Evolutionary conservation across 2,888 invertebrate genomes (phyloP), one percentile per base, ranked within the genome.

Genomic region (Deroplatys truncata): DNA sequence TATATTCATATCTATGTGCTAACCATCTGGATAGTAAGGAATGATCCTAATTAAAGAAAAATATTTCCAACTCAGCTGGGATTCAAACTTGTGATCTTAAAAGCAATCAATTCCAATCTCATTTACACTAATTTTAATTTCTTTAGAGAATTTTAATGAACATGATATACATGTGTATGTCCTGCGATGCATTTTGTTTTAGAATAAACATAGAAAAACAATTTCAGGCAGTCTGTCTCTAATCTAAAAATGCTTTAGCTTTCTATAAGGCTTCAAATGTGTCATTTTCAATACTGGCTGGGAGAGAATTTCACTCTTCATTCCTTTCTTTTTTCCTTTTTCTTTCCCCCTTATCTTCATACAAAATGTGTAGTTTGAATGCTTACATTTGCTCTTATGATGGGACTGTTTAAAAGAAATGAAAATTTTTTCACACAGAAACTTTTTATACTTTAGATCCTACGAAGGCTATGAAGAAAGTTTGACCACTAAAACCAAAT

Each of bases 131-230:
- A 43, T 43, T 43, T 43, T 13, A 43, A 13, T 13, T 13, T 43
- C 10, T 13, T 43, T 7, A 43, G 43, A 43, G 43, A 43, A 43
- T 43, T 43, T 43, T 43, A 43, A 43, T 43, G 84, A 84, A 84
- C 84, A 84, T 3, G 16, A 84, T 28, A 28, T n/a, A 29, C 29
- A 82, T 49, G 82, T n/a, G 20, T 29, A 82, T 88, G 28, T 89
- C 85, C 43, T 90, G 88, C 28, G 90, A 89, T 88, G 86, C 84
- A 89, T 89, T 86, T 35, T 83, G 83, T 88, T 88, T 35, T 86
- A 88, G 85, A 89, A 85, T 82, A 89, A 86, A 89, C 15, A 31
- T 16, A 43, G 28, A 43, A 43, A 43, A 43, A 43, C 13, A 13
- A 43, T 43, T 43, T 13, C 43, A 43, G 43, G 13, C 35, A 35